Conservation (phyloP, 1,140 invertebrate species). For the Drosophila virilis region DNA sequence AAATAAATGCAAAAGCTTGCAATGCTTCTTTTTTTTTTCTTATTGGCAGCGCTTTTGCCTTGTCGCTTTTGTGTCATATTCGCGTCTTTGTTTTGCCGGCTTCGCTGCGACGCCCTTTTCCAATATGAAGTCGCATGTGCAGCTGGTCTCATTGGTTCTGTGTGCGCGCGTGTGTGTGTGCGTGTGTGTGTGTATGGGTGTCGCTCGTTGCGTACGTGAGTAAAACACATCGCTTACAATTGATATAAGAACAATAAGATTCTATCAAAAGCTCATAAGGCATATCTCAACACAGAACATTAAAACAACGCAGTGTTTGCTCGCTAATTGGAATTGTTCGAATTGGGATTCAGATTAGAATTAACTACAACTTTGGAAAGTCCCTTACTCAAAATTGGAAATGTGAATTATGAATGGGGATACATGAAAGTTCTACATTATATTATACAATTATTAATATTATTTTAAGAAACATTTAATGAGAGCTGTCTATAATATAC, state of each 20-base stretch:
- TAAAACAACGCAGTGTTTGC: neutral
- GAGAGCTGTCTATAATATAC: too few species aligned
- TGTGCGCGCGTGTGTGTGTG: neutral
- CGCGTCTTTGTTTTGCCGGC: constrained; percentile 81
- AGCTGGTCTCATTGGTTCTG: constrained; percentile 34
- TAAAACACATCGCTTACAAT: constrained; percentile 13
- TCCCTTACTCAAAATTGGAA: too few species aligned
- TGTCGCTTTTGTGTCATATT: constrained; percentile 56
- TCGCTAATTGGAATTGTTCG: neutral
- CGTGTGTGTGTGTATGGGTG: neutral
- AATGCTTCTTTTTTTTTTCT: constrained; percentile 29
- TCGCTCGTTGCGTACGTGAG: neutral
- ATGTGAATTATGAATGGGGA: too few species aligned
- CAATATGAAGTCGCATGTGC: constrained; percentile 59
- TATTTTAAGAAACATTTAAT: too few species aligned
- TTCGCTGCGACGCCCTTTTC: constrained; percentile 72
- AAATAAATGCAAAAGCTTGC: constrained; percentile 37
- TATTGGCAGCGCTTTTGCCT: constrained; percentile 45
- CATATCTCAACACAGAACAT: neutral
- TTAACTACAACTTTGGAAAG: too few species aligned
- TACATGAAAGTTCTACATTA: too few species aligned
- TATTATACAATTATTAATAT: too few species aligned
- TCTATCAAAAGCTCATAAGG: neutral
- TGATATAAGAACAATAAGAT: neutral
- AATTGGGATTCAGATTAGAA: neutral